A percentile compares a stretch with the other conserved stretches of the same genome.
Evolutionary conservation across 2,797 vertebrate species (phyloP).

Genomic region (Odontamblyopus rebecca): DNA sequence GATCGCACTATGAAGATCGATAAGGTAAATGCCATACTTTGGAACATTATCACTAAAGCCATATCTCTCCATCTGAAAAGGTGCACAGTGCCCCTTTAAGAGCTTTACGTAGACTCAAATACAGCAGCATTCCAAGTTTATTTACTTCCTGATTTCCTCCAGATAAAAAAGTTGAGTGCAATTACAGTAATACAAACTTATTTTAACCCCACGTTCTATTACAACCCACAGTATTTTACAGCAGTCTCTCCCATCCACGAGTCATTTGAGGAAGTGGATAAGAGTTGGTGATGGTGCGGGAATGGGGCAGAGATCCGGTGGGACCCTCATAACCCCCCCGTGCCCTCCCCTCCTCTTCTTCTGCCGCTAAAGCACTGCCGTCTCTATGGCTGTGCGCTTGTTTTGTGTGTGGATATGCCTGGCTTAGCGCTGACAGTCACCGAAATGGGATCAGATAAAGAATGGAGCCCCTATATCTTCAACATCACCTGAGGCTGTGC

Average conservation of each 20-base stretch:
- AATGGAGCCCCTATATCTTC: conserved; percentile 47
- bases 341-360: not conserved
- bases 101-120: too few relatives aligned
- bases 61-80: not conserved
- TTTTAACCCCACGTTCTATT: too few relatives aligned
- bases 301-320: conserved; percentile 63
- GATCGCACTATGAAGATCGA: not conserved
- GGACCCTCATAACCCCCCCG: conserved; percentile 35
- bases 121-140: too few relatives aligned
- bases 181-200: too few relatives aligned
- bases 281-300: conserved; percentile 57
- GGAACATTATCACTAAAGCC: not conserved
- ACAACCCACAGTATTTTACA: conserved; percentile 14
- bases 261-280: conserved; percentile 57
- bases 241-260: conserved; percentile 54
- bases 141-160: too few relatives aligned
- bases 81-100: not conserved
- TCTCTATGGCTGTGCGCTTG: conserved; percentile 30
- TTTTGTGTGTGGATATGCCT: conserved; percentile 53
- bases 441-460: conserved; percentile 67
- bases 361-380: conserved; percentile 3
- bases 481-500: conserved; percentile 57
- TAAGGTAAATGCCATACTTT: not conserved
- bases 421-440: conserved; percentile 63
- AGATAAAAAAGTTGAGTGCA: too few relatives aligned